A percentile compares a stretch with the other conserved stretches of the same genome.
These are phyloP conservation scores for Lycia hirtaria DNA, from an alignment of 2,888 invertebrate species.

Conservation along the genomic window DNA sequence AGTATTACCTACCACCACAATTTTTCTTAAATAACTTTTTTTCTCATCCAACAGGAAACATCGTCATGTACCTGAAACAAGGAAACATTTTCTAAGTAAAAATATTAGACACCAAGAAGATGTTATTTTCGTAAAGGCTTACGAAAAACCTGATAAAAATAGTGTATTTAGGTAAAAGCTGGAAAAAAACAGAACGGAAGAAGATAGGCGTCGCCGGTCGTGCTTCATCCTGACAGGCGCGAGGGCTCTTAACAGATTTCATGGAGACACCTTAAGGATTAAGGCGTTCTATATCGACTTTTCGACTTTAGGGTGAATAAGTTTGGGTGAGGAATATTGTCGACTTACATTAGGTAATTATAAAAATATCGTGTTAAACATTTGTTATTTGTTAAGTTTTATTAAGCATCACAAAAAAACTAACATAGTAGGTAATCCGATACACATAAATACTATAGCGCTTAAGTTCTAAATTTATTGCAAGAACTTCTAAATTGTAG, in stretches of 20 bases:
- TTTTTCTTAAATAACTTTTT: not conserved
- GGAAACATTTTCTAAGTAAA: not conserved
- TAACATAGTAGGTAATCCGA: too few species aligned
- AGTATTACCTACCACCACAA: too few species aligned
- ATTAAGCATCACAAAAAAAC: too few species aligned
- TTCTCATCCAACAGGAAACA: not conserved
- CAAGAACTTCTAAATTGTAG: too few species aligned
- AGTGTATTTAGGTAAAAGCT: constrained; percentile 7
- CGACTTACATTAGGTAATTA: too few species aligned
- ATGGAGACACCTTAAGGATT: constrained; percentile 48
- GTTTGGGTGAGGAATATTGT: not conserved
- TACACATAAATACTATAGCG: too few species aligned
- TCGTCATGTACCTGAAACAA: constrained; percentile 29
- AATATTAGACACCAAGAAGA: not conserved
- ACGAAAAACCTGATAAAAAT: constrained; percentile 2
- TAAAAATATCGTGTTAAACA: too few species aligned
- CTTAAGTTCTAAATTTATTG: too few species aligned
- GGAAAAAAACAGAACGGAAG: constrained; percentile 38
- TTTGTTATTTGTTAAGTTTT: too few species aligned
- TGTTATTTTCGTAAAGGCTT: not conserved
- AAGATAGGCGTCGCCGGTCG: constrained; percentile 48
- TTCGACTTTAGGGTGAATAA: constrained; percentile 13
- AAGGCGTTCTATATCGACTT: constrained; percentile 33
- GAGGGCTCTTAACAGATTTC: constrained; percentile 55
- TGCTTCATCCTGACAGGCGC: constrained; percentile 51